Percentiles rank a stretch among this genome's conserved stretches.
Conservation (phyloP, 2,888 invertebrate genomes). For the Liposcelis brunnea region DNA sequence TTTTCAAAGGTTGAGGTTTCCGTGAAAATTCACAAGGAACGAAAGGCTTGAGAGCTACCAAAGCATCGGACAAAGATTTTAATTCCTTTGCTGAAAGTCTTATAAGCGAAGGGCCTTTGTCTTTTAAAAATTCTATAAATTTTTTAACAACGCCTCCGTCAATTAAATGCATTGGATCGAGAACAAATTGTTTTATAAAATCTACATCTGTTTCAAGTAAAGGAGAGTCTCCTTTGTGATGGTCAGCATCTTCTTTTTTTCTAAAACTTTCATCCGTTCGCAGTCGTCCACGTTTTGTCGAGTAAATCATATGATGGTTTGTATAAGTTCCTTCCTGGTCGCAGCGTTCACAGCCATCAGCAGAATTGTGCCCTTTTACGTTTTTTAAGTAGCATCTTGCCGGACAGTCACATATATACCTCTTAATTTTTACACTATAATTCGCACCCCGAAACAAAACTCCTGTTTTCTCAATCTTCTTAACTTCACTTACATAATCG, state of each 20-base stretch:
- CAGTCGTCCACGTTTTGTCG: background rate
- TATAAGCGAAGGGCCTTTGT: too few relatives aligned
- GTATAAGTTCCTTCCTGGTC: constrained; percentile 13
- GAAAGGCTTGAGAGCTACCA: background rate
- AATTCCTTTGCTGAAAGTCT: constrained; percentile 7
- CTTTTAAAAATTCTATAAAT: too few relatives aligned
- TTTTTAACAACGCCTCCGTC: constrained; percentile 19
- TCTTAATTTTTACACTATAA: constrained; percentile 9
- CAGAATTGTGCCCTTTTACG: constrained; percentile 19
- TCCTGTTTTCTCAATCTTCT: constrained; percentile 7
- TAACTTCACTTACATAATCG: constrained; percentile 14
- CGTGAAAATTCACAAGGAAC: constrained; percentile 10
- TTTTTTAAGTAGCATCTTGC: constrained; percentile 19
- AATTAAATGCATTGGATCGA: constrained; percentile 22
- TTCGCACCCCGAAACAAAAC: constrained; percentile 6
- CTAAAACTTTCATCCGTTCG: constrained; percentile 10
- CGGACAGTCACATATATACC: constrained; percentile 20
- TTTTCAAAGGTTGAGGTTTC: too few relatives aligned
- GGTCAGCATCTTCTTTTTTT: constrained; percentile 4
- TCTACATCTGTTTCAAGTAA: constrained; percentile 12
- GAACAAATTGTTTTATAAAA: constrained; percentile 18
- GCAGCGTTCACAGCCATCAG: constrained; percentile 21
- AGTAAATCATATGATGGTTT: constrained; percentile 9
- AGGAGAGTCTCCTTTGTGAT: constrained; percentile 10
- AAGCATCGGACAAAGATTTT: constrained; percentile 1